Evolutionary conservation across 1,140 invertebrate genomes (phyloP).

Genomic region (Maconellicoccus hirsutus): DNA sequence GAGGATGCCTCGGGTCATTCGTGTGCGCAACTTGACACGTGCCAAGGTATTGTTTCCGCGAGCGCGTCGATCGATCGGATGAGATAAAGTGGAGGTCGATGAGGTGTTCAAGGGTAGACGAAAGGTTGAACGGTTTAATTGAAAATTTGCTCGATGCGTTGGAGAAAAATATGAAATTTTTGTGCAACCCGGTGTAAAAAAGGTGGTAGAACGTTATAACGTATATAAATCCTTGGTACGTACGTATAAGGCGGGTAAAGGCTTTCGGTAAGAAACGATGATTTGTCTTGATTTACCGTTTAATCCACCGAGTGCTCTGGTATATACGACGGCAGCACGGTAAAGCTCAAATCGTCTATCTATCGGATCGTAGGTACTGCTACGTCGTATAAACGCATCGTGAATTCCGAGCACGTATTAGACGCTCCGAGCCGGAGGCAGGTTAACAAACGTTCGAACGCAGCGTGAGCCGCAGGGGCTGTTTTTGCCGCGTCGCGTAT

Average conservation of each 20-base stretch:
- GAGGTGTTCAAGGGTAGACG: background rate
- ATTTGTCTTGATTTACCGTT: conserved; percentile 9
- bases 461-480: background rate
- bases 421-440: conserved; percentile 5
- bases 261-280: conserved; percentile 1
- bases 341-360: background rate
- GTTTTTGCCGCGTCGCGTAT: background rate
- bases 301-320: background rate
- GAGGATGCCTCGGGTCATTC: background rate
- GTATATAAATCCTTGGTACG: too few species aligned
- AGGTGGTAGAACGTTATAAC: too few species aligned
- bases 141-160: too few species aligned
- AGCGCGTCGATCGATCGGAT: too few species aligned
- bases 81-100: background rate
- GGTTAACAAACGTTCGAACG: conserved; percentile 7
- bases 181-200: too few species aligned
- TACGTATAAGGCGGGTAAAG: too few species aligned
- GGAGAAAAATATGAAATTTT: too few species aligned
- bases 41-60: background rate
- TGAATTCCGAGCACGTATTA: background rate
- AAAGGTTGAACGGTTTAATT: too few species aligned
- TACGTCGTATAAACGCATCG: too few species aligned
- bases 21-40: conserved; percentile 2
- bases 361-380: background rate
- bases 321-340: background rate